Conservation (phyloP, 2,888 invertebrate genomes). For the Fissipunctia ypsillon region DNA sequence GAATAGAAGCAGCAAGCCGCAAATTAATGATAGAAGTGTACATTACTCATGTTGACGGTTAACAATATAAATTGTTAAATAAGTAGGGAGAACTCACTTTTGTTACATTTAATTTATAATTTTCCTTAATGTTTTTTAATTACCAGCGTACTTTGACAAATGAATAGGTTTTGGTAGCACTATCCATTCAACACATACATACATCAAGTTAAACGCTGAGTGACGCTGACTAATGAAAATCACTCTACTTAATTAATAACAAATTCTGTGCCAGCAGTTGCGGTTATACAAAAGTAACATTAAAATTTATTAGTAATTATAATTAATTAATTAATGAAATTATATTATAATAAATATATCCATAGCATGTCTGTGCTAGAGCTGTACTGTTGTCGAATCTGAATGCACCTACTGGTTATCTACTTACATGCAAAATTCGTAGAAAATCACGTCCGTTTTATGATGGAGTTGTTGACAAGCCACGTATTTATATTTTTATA, state of each 20-base stretch:
- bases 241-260: constrained; percentile 85
- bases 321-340: too few relatives aligned
- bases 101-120: not conserved
- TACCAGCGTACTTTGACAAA: not conserved
- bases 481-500: constrained; percentile 20
- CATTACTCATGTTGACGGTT: constrained; percentile 29
- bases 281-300: constrained; percentile 92
- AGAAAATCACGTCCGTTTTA: constrained; percentile 14
- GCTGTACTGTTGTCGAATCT: constrained; percentile 6
- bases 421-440: constrained; percentile 10
- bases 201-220: not conserved
- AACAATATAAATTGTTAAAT: not conserved
- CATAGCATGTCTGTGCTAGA: not conserved
- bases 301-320: constrained; percentile 89
- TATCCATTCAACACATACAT: too few relatives aligned
- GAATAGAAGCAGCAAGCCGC: constrained; percentile 18
- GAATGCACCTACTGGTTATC: not conserved
- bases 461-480: not conserved
- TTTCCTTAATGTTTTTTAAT: constrained; percentile 3
- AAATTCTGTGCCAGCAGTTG: constrained; percentile 93
- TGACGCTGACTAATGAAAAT: not conserved
- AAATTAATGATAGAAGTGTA: constrained; percentile 19
- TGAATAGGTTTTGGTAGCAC: too few relatives aligned
- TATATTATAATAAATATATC: too few relatives aligned
- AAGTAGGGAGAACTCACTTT: constrained; percentile 25